phyloP scores from a whole-genome alignment of 2,888 invertebrate genomes.

The Hirtodrosophila confusa region DNA sequence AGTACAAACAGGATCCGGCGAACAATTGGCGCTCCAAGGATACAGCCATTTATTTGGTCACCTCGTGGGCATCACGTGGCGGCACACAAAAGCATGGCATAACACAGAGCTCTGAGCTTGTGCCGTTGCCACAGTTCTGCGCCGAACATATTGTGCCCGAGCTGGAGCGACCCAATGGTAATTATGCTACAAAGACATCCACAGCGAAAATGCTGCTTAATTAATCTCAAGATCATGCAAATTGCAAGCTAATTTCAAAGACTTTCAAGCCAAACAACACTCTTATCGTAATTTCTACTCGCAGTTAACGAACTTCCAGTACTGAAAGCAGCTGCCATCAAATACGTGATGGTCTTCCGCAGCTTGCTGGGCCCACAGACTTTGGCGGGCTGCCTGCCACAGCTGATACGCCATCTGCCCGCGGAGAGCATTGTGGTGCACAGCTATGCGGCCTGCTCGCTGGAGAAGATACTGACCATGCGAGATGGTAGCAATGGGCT shows the following conservation, averaged over 20 bases:
- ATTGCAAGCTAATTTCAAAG: too few species aligned
- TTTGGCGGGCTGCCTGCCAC: slow-evolving; percentile 90
- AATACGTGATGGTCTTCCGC: slow-evolving; percentile 98
- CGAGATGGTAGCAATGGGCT: slow-evolving; percentile 86
- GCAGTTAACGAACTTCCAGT: slow-evolving; percentile 94
- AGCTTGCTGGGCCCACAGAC: slow-evolving; percentile 93
- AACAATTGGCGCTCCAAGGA: slow-evolving; percentile 97
- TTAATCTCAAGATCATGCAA: too few species aligned
- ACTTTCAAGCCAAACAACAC: too few species aligned
- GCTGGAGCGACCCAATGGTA: slow-evolving; percentile 90
- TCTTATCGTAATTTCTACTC: too few species aligned
- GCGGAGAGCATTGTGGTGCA: slow-evolving; percentile 94
- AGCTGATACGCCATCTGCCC: slow-evolving; percentile 90
- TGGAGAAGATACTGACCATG: slow-evolving; percentile 94
- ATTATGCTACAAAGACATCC: slow-evolving; percentile 32
- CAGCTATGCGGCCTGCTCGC: slow-evolving; percentile 96
- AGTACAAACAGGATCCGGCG: slow-evolving; percentile 90
- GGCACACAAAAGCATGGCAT: slow-evolving; percentile 95
- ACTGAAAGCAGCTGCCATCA: slow-evolving; percentile 97
- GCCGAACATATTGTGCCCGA: slow-evolving; percentile 94
- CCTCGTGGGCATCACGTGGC: slow-evolving; percentile 95
- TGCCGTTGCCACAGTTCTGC: slow-evolving; percentile 95
- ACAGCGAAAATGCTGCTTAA: too few species aligned
- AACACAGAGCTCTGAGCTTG: slow-evolving; percentile 94
- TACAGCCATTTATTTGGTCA: slow-evolving; percentile 97